Evolutionary conservation across 2,113 vertebrate genomes (phyloP), one percentile per base, ranked within the genome.

Genomic region (Pithys albifrons): DNA sequence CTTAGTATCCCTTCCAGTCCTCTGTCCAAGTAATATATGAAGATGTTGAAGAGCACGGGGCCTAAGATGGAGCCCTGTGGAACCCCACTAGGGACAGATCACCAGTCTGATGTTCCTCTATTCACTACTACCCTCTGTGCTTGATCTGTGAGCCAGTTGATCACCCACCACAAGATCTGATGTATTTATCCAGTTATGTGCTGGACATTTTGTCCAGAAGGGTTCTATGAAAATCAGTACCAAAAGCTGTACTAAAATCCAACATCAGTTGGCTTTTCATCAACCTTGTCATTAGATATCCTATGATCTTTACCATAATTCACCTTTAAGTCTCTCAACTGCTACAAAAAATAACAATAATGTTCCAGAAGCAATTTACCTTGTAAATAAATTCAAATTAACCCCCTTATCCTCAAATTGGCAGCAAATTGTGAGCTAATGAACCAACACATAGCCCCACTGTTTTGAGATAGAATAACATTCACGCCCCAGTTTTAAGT

Each of bases 301-400:
- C 27, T 66, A 15, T 23, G 7, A n/a, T 74, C 72, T 78, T 88
- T 64, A 66, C 75, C 25, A n/a, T 62, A 37, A 89, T 66, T 85
- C 49, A 67, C 5, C 22, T 48, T 43, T 8, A 74, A 88, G 18
- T 41, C 20, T 19, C 39, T 33, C 27, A 24, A 61, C 5, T 16
- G 61, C 25, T 87, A 19, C 39, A 55, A 48, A 66, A 73, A 41
- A 35, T 12, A 65, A 46, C 3, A 74, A 35, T 37, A 66, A n/a
- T 48, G 25, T 49, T 92, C 10, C 62, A 85, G 46, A 25, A 84
- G 39, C 49, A 89, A 87, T 94, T 93, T 91, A 85, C 61, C 80
- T 87, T 91, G 91, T 96, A 95, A 96, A 91, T 94, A 96, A 95
- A 13, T 94, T 94, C 83, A 73, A 95, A 86, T 96, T 95, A 93